Evolutionary conservation across 2,113 vertebrate species (phyloP).

Genomic region (Calyptommatus sinebrachiatus): DNA sequence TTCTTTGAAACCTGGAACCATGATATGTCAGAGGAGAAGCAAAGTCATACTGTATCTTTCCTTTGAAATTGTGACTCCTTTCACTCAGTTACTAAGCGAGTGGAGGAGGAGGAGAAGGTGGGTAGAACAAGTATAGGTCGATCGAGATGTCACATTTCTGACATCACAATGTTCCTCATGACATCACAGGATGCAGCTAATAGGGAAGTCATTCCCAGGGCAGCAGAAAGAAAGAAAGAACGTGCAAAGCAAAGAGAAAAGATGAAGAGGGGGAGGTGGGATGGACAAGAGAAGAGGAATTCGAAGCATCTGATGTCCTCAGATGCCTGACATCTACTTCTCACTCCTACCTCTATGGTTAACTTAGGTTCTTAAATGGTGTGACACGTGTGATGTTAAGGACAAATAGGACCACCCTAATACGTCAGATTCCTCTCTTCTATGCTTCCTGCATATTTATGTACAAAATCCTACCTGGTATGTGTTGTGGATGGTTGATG

Average conservation of each 20-base stretch:
- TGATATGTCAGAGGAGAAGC: neutral
- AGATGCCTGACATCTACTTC: neutral
- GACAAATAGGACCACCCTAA: slow-evolving; percentile 15
- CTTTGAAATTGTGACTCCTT: rapidly evolving
- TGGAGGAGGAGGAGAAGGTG: slow-evolving; percentile 5
- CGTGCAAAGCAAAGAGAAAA: slow-evolving; percentile 2
- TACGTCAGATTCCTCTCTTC: slow-evolving; percentile 4
- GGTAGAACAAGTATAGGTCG: neutral
- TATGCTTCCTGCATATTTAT: neutral
- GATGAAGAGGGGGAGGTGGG: neutral
- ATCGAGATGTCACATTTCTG: slow-evolving; percentile 16
- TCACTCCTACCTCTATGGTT: slow-evolving; percentile 10
- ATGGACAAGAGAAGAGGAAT: neutral
- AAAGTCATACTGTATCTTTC: neutral
- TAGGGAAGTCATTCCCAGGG: neutral
- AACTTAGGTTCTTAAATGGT: neutral
- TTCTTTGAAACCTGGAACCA: too few species aligned
- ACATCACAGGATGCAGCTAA: slow-evolving; percentile 3
- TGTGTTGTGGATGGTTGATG: slow-evolving; percentile 14
- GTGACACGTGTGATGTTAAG: neutral
- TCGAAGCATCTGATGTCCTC: neutral
- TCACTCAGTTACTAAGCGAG: neutral
- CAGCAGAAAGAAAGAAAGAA: slow-evolving; percentile 28
- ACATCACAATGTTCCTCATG: slow-evolving; percentile 18
- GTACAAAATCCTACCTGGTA: neutral